phyloP scores from a whole-genome alignment of 2,113 vertebrate genomes.

The Takifugu bimaculatus region DNA sequence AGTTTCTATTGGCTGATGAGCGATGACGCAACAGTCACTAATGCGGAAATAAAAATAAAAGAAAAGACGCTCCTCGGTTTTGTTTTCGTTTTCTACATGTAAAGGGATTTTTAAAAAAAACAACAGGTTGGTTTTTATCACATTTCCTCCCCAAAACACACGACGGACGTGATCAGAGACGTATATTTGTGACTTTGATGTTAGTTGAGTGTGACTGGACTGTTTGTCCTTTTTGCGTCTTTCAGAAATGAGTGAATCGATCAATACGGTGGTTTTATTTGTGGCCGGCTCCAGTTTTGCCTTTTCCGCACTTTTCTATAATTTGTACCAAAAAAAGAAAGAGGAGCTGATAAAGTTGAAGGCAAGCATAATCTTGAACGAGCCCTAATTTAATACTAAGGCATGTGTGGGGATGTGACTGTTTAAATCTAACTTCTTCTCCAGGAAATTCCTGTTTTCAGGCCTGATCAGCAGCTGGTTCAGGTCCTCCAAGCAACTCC shows the following conservation, averaged over 20 bases:
- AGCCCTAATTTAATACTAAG: too few species aligned
- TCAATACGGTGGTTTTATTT: constrained; percentile 57
- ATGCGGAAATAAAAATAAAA: constrained; percentile 35
- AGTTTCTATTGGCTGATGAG: constrained; percentile 35
- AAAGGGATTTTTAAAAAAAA: neutral
- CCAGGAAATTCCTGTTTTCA: constrained; percentile 71
- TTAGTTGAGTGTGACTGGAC: neutral
- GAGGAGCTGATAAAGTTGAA: constrained; percentile 62
- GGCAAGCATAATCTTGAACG: constrained; percentile 25
- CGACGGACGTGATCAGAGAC: too few species aligned
- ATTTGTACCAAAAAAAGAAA: constrained; percentile 66
- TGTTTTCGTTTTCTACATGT: too few species aligned
- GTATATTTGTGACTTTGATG: neutral
- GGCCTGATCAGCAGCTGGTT: constrained; percentile 63
- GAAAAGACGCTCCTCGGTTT: too few species aligned
- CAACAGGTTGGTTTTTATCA: constrained; percentile 9
- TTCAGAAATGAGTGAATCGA: constrained; percentile 66
- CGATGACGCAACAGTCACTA: neutral
- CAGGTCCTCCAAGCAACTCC: constrained; percentile 55
- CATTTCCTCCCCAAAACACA: neutral
- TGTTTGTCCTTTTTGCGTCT: neutral
- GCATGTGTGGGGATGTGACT: neutral
- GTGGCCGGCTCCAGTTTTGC: constrained; percentile 71
- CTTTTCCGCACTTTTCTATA: constrained; percentile 72
- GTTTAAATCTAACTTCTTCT: neutral